phyloP scores from a whole-genome alignment of 2,888 invertebrate species.

The Plagodis pulveraria region DNA sequence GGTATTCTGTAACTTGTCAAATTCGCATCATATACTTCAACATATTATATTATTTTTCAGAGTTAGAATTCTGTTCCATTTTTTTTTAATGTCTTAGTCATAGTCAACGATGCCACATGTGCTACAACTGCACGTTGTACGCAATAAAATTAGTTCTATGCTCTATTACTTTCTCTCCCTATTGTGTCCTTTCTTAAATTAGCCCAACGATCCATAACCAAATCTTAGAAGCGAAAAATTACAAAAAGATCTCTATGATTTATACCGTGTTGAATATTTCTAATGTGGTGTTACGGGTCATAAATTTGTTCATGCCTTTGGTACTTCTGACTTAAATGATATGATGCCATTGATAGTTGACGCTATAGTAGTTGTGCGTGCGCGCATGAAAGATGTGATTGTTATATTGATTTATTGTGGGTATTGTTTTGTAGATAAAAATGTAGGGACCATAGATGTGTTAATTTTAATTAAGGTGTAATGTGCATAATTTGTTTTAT shows the following conservation, averaged over 20 bases:
- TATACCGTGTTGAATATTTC: slow-evolving; percentile 42
- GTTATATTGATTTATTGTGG: slow-evolving; percentile 21
- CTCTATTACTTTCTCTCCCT: slow-evolving; percentile 28
- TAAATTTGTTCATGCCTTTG: slow-evolving; percentile 72
- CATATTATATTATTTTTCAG: too few relatives aligned
- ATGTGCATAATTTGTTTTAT: neutral
- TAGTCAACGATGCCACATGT: neutral
- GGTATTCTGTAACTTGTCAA: too few relatives aligned
- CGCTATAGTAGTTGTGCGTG: slow-evolving; percentile 55
- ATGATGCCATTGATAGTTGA: slow-evolving; percentile 51
- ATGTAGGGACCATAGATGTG: neutral
- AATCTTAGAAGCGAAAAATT: slow-evolving; percentile 62
- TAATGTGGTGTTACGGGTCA: slow-evolving; percentile 68
- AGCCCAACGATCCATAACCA: slow-evolving; percentile 63
- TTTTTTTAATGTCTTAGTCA: too few relatives aligned
- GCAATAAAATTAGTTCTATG: slow-evolving; percentile 28
- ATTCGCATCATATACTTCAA: too few relatives aligned
- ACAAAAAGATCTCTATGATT: slow-evolving; percentile 49
- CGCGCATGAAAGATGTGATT: slow-evolving; percentile 46
- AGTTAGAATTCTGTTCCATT: too few relatives aligned
- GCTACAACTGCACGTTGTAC: neutral
- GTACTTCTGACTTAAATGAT: slow-evolving; percentile 44
- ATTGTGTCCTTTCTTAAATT: slow-evolving; percentile 41
- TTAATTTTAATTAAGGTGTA: slow-evolving; percentile 2
- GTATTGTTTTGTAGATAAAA: slow-evolving; percentile 15